Evolutionary conservation across 1,140 invertebrate genomes (phyloP).

Genomic region (Zaprionus inermis): DNA sequence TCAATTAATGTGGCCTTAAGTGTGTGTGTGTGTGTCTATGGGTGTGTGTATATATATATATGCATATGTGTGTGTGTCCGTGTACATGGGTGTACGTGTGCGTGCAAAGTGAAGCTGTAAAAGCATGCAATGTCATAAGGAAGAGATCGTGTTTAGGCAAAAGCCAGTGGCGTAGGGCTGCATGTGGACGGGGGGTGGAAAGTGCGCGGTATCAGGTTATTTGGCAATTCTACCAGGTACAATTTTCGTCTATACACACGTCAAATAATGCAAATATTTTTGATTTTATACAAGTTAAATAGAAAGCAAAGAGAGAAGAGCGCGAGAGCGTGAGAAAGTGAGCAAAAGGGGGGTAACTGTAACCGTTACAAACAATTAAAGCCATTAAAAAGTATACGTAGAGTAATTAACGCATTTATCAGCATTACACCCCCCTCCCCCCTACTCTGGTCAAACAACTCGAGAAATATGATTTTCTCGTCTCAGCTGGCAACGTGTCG

Average conservation of each 20-base stretch:
- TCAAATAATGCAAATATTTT: constrained; percentile 64
- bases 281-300: constrained; percentile 38
- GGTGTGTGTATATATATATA: constrained; percentile 22
- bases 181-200: not conserved
- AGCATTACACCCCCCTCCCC: not conserved
- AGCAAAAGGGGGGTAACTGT: too few relatives aligned
- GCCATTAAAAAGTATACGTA: too few relatives aligned
- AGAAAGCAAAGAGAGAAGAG: constrained; percentile 15
- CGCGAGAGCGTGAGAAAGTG: too few relatives aligned
- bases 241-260: constrained; percentile 59
- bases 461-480: not conserved
- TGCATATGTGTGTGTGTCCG: not conserved
- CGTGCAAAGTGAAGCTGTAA: constrained; percentile 71
- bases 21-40: constrained; percentile 19
- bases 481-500: constrained; percentile 6
- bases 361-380: too few relatives aligned
- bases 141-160: not conserved
- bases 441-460: not conserved
- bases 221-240: constrained; percentile 31
- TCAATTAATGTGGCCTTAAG: constrained; percentile 78
- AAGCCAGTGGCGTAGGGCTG: not conserved
- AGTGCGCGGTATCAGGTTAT: constrained; percentile 15
- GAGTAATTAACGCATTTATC: constrained; percentile 1
- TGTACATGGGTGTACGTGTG: constrained; percentile 24
- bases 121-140: constrained; percentile 62